Evolutionary conservation across 1,140 invertebrate genomes (phyloP).

Genomic region (Triops cancriformis): DNA sequence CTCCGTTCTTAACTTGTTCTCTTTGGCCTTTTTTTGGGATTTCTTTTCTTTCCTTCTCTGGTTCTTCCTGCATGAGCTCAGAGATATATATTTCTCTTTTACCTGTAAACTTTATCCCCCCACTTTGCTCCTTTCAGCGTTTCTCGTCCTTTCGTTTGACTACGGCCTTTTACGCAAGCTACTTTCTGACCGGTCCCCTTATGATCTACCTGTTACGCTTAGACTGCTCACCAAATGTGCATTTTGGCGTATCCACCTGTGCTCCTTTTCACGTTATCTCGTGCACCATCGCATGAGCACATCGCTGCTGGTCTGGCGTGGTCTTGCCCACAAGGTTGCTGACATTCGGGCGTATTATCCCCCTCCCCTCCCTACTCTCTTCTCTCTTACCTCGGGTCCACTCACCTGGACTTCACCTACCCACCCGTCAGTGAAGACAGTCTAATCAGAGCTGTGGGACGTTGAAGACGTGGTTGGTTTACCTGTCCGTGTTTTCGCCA

Average conservation of each 20-base stretch:
- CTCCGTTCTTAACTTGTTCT: not conserved
- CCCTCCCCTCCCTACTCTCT: not conserved
- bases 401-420: not conserved
- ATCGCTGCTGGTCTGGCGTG: not conserved
- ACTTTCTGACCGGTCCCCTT: not conserved
- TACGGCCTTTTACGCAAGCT: not conserved
- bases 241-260: conserved; percentile 13
- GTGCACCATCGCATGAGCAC: not conserved
- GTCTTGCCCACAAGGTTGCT: not conserved
- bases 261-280: conserved; percentile 4
- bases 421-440: not conserved
- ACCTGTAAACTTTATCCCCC: not conserved
- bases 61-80: not conserved
- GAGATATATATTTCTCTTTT: not conserved
- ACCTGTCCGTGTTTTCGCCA: too few species aligned
- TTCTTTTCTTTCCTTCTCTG: not conserved
- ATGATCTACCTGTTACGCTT: not conserved
- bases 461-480: not conserved
- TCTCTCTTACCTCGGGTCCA: not conserved
- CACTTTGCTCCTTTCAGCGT: not conserved
- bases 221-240: not conserved
- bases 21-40: not conserved
- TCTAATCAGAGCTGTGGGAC: not conserved
- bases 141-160: not conserved
- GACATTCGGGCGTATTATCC: not conserved